Base-by-base conservation (phyloP, 1,140 invertebrate genomes). In the Plectus sambesii region DNA sequence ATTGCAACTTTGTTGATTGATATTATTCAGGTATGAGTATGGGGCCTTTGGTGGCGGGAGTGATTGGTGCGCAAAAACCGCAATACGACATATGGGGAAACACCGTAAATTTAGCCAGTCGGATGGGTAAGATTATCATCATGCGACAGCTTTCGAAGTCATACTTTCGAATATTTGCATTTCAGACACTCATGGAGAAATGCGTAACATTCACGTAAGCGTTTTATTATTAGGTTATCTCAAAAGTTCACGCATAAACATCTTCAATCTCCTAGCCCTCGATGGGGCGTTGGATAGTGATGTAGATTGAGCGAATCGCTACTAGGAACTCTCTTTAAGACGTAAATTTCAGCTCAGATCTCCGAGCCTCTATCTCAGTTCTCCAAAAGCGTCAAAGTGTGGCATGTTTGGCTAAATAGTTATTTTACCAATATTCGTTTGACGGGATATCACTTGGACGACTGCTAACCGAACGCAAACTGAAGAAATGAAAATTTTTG, bases 11-110 rank as follows among this genome's bases (percentile, higher is more conserved):
- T 19, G 27, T 39, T 42, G 26, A 42, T 24, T 12, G 22, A 25
- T 25, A 59, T 59, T 65, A 42, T 50, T 23, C 59, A 87, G 86
- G 90, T 45, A 74, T 97, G 38, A 89, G 85, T 71, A 83, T 93
- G 65, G 90, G 90, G 0, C 85, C 88, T 0, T 87, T 94, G 2
- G 89, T 96, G 63, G 87, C 87, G 6, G 88, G 88, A 15, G 88
- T 96, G 8, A 85, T 94, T 20, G 89, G 89, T 0, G 87, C 88
- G 0, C 85, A 90, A 66, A 96, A 96, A 66, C 92, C 90, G 0
- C 88, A 94, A 62, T 96, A 94, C 72, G 92, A 96, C 61, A 94
- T 92, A 59, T 96, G 90, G 90, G 87, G 90, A 2, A 94, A 96
- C 70, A 89, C 89, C 0, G 90, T 96, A 0, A 96, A 97, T 70